Percentiles rank a stretch among this genome's conserved stretches.
phyloP scores from a whole-genome alignment of 2,113 vertebrate species.

The Elephas maximus region DNA sequence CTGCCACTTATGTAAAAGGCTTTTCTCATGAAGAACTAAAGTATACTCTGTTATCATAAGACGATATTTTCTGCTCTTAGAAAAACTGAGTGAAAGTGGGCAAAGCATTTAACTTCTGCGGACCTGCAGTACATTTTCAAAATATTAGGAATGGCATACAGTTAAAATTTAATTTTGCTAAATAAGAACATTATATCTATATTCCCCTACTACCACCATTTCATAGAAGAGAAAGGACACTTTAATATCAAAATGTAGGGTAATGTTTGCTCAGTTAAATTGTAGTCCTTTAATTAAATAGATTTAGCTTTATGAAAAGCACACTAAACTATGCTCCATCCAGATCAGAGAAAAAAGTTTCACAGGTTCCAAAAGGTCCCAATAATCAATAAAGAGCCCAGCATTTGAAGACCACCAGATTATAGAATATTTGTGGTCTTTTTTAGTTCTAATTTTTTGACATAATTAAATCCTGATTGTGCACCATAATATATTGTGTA shows the following conservation, averaged over 20 bases:
- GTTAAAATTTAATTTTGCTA: background rate
- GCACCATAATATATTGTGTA: slow-evolving; percentile 1
- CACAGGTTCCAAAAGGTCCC: background rate
- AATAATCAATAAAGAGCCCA: background rate
- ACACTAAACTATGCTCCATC: background rate
- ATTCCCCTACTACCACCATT: background rate
- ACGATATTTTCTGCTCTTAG: slow-evolving; percentile 49
- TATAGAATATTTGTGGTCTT: background rate
- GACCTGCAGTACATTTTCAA: slow-evolving; percentile 25
- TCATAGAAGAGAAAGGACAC: slow-evolving; percentile 1
- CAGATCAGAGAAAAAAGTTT: background rate
- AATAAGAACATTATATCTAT: background rate
- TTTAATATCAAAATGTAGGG: slow-evolving; percentile 7
- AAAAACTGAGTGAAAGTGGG: slow-evolving; percentile 57
- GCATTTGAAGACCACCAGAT: background rate
- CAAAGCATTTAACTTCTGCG: slow-evolving; percentile 57
- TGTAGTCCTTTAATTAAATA: slow-evolving; percentile 39
- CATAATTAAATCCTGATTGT: slow-evolving; percentile 42
- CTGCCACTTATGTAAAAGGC: slow-evolving; percentile 58
- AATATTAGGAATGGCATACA: slow-evolving; percentile 10
- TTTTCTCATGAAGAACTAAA: slow-evolving; percentile 66
- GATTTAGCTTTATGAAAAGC: slow-evolving; percentile 35
- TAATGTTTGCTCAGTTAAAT: slow-evolving; percentile 18
- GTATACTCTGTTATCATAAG: slow-evolving; percentile 63
- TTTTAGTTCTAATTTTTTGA: background rate